Percentiles rank a stretch among this genome's conserved stretches.
Conservation (phyloP, 2,797 vertebrate genomes). For the Cygnus olor region DNA sequence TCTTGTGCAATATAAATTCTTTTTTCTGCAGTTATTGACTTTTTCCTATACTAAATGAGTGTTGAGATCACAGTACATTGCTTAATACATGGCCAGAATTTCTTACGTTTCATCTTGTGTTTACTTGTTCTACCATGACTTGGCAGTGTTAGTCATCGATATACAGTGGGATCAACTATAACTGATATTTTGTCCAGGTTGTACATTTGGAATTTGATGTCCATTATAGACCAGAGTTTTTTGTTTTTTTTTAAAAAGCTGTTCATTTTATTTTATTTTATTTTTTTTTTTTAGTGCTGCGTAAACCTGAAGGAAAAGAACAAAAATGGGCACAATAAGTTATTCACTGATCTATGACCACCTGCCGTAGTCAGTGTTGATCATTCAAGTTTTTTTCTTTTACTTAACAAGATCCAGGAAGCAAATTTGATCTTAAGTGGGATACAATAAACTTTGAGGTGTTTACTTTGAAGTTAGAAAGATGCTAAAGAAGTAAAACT, state of each 20-base stretch:
- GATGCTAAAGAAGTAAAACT: not conserved
- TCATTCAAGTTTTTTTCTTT: not conserved
- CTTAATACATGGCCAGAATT: not conserved
- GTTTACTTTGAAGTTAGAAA: not conserved
- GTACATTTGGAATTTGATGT: not conserved
- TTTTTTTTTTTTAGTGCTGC: too few species aligned
- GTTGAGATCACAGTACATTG: not conserved
- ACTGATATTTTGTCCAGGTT: not conserved
- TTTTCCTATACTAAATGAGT: not conserved
- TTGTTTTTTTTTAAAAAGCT: too few species aligned
- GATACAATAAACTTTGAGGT: not conserved
- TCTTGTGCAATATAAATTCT: not conserved
- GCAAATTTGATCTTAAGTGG: not conserved
- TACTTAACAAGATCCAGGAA: not conserved
- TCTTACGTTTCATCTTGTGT: not conserved
- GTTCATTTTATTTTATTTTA: too few species aligned
- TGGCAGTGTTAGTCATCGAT: not conserved
- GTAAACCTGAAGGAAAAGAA: too few species aligned
- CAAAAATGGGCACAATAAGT: too few species aligned
- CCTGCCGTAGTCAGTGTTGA: not conserved
- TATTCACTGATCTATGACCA: not conserved
- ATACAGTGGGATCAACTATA: not conserved
- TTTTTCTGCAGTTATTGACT: not conserved
- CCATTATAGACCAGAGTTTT: not conserved
- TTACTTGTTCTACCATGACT: not conserved